Percentiles rank a stretch among this genome's conserved stretches.
Evolutionary conservation across 2,888 invertebrate genomes (phyloP).

Genomic region (Catotricha subobsoleta): DNA sequence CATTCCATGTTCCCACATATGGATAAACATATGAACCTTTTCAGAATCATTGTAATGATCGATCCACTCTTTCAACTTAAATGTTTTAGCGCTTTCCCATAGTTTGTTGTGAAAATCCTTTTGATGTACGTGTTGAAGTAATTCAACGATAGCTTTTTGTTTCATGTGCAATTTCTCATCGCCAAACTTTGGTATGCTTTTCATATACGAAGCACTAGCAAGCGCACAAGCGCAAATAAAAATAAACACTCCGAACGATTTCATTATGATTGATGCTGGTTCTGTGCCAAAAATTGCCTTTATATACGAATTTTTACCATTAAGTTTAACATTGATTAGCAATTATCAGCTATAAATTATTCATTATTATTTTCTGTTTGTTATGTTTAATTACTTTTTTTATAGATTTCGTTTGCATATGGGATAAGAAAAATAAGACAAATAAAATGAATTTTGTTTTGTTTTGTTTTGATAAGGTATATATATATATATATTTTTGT

Average conservation of each 20-base stretch:
- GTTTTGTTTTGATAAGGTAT: too few species aligned
- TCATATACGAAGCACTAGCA: too few species aligned
- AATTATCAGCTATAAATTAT: too few species aligned
- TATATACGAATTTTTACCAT: too few species aligned
- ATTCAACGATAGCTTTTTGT: constrained; percentile 34
- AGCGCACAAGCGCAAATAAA: background rate
- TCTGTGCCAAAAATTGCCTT: background rate
- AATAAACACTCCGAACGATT: background rate
- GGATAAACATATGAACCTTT: constrained; percentile 2
- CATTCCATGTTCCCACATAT: constrained; percentile 20
- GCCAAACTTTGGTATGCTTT: constrained; percentile 1
- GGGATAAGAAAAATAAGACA: too few species aligned
- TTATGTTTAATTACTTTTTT: too few species aligned
- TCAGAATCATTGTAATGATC: background rate
- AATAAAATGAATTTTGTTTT: too few species aligned
- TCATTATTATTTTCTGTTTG: too few species aligned
- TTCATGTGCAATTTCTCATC: constrained; percentile 20
- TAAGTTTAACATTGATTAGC: too few species aligned
- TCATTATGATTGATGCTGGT: constrained; percentile 3
- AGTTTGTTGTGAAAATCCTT: constrained; percentile 23
- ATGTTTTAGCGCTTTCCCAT: constrained; percentile 15
- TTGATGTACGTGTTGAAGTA: constrained; percentile 41
- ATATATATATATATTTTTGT: too few species aligned
- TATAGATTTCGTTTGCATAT: too few species aligned
- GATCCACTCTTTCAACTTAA: background rate